Conservation (phyloP, 2,797 vertebrate genomes). For the Gambusia yucatana region DNA sequence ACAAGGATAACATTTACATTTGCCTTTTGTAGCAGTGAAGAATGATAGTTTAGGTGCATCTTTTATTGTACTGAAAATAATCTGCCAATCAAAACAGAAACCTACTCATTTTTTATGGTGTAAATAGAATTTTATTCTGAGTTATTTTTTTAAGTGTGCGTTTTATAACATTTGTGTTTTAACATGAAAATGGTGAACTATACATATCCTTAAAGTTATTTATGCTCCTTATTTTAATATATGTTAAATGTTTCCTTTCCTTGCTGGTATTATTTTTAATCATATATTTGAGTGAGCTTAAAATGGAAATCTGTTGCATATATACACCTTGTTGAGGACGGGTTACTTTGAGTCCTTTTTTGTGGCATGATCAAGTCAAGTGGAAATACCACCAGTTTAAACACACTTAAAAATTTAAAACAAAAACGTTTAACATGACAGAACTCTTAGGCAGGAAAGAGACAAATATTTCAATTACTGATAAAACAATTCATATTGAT, state of each 20-base stretch:
- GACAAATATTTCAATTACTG: not conserved
- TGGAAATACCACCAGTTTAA: not conserved
- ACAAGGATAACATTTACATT: slow-evolving; percentile 13
- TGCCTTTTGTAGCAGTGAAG: slow-evolving; percentile 9
- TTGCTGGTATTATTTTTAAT: not conserved
- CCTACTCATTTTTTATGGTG: not conserved
- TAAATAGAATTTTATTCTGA: not conserved
- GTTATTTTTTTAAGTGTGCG: not conserved
- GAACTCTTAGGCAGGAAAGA: not conserved
- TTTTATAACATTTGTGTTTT: not conserved
- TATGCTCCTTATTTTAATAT: not conserved
- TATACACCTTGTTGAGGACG: not conserved
- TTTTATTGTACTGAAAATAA: not conserved
- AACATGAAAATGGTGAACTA: not conserved
- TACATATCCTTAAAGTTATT: not conserved
- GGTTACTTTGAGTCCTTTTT: not conserved
- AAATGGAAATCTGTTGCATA: not conserved
- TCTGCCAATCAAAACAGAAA: not conserved
- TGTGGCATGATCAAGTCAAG: not conserved
- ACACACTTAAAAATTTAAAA: not conserved
- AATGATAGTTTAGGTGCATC: not conserved
- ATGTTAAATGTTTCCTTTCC: not conserved
- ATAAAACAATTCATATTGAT: not conserved
- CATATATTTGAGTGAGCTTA: not conserved
- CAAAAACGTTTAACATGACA: not conserved